phyloP scores from a whole-genome alignment of 2,797 vertebrate species.

The Lepilemur septentrionalis region DNA sequence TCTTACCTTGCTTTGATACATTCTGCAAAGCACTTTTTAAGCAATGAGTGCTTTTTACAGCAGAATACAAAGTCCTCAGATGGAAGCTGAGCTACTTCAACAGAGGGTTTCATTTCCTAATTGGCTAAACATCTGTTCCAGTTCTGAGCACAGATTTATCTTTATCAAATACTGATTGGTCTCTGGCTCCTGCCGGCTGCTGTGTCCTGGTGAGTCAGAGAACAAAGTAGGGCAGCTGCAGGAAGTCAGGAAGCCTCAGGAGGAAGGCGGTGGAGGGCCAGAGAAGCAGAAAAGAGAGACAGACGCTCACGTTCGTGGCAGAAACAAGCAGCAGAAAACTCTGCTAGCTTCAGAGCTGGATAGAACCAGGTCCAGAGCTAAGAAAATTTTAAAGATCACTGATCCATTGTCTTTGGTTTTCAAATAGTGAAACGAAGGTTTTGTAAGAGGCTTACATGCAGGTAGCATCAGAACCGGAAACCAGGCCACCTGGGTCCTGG shows the following conservation, averaged over 20 bases:
- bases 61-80: slow-evolving; percentile 46
- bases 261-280: not conserved
- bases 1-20: not conserved
- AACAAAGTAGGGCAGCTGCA: slow-evolving; percentile 48
- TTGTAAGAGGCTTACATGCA: not conserved
- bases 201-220: not conserved
- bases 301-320: not conserved
- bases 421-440: not conserved
- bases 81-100: slow-evolving; percentile 43
- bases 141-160: slow-evolving; percentile 71
- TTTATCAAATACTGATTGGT: slow-evolving; percentile 75
- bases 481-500: not conserved
- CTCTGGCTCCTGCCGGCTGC: slow-evolving; percentile 58
- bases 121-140: slow-evolving; percentile 73
- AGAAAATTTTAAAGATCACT: not conserved
- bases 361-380: not conserved
- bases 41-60: slow-evolving; percentile 44
- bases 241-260: slow-evolving; percentile 18
- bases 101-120: slow-evolving; percentile 64
- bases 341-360: not conserved
- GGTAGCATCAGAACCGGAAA: not conserved
- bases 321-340: not conserved
- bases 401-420: not conserved
- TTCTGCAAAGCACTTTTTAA: slow-evolving; percentile 1
- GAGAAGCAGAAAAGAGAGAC: not conserved